Evolutionary conservation across 2,888 invertebrate genomes (phyloP), one percentile per base, ranked within the genome.

Genomic region (Dendrolimus pini): DNA sequence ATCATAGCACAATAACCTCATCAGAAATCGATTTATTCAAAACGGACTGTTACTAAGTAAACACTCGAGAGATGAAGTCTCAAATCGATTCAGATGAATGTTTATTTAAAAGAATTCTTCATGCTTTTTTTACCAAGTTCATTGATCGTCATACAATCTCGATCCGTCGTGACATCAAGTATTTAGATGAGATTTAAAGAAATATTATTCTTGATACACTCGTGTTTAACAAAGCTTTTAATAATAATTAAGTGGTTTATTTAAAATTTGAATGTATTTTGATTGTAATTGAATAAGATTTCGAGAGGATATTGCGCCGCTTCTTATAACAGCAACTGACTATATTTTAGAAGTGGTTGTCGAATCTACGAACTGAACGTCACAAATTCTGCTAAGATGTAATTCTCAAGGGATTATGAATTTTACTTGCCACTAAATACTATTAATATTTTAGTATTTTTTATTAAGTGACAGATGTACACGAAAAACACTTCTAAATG

Each of bases 21-120:
- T 75, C 72, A 66, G 69, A 79, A 87, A 83, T 84, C 83, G 82
- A 85, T 85, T 85, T 83, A 82, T 82, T 80, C 76, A 82, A 85
- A 80, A 78, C 83, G 79, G 81, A 80, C 80, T 88, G 85, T 88
- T 88, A 85, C 88, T 85, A 85, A 86, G 85, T 85, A 89, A 89
- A 89, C 78, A 89, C 83, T 85, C 68, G 47, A 58, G 72, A 78
- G 82, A 80, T 83, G 82, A 79, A 80, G 82, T 68, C 76, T 78
- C 79, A 80, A 84, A 87, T 85, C 83, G 80, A 83, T 85, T 82
- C 77, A 78, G 72, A 75, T 73, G 75, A 77, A 80, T 89, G 80
- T 89, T 89, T 86, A 84, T 87, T 88, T 86, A 75, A 79, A 78
- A 76, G 75, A 78, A 78, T 77, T 80, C 77, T 83, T 80, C 81